Base-by-base conservation (phyloP, 1,140 invertebrate genomes). In the Hycleus phaleratus region DNA sequence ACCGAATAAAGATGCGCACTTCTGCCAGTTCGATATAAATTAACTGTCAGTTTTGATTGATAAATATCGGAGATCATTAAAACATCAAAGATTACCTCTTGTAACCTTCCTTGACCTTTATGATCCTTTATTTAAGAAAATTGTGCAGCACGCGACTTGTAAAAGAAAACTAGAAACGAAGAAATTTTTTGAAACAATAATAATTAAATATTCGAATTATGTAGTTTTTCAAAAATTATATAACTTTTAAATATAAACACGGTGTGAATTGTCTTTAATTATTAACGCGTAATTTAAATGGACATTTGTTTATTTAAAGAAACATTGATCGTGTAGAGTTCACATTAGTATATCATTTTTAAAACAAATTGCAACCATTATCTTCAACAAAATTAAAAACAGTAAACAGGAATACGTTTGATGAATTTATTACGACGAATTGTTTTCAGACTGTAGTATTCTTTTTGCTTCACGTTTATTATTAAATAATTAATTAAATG, bases 361-460 rank as follows among this genome's bases (percentile, higher is more conserved):
- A 53, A 53, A 53, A 53, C 51, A 53, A 53, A 53, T 53, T 53
- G 51, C 51, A 53, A 53, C 46, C 51, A 53, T 53, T 49, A 53
- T 53, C 51, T 53, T 46, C 12, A 38, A 32, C 39, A 45, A 45
- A 45, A 46, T 53, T 53, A 42, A 53, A 53, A 53, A 53, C 51
- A 53, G 43, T 53, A 53, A 53, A 53, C 51, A 53, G 51, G 51
- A 53, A 53, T 53, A 53, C 3, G 26, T 53, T 32, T 53, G 46
- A 32, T 53, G 51, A 53, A 32, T 53, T 53, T 53, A 53, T 43
- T 52, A 52, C 51, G 44, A 45, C 51, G 51, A 32, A 32, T 32
- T 32, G 32, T 32, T 32, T 32, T 32, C 32, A 32, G 32, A 2
- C 4, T 32, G 0, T 32, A 7, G 32, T 32, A 32, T 32, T 32